A percentile compares a stretch with the other conserved stretches of the same genome.
Conservation (phyloP, 1,140 invertebrate species). For the Eupristina koningsbergeri region DNA sequence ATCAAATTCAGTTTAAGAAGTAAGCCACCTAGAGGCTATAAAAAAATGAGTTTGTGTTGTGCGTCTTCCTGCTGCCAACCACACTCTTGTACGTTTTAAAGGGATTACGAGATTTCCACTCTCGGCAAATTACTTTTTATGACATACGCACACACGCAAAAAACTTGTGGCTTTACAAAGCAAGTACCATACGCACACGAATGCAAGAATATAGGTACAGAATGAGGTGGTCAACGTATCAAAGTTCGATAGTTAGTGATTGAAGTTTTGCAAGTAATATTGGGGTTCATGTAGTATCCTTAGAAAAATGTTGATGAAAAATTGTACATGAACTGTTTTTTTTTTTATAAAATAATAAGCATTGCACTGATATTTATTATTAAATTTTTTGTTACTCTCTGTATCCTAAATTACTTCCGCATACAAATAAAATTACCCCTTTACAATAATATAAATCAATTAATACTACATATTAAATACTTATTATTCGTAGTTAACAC, state of each 20-base stretch:
- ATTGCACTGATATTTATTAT: too few relatives aligned
- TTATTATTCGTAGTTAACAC: too few relatives aligned
- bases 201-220: neutral
- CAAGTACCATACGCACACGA: neutral
- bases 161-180: neutral
- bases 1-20: conserved; percentile 32
- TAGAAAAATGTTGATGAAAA: conserved; percentile 4
- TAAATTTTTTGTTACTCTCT: neutral
- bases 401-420: neutral
- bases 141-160: neutral
- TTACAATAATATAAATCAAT: too few relatives aligned
- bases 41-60: neutral
- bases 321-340: too few relatives aligned
- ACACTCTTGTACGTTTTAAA: neutral
- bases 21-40: conserved; percentile 3
- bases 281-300: neutral
- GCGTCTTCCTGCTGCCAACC: neutral
- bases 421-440: neutral
- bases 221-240: neutral
- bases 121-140: neutral
- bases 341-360: too few relatives aligned
- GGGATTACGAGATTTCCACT: neutral
- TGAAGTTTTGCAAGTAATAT: neutral
- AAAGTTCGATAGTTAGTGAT: neutral
- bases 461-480: too few relatives aligned